Base-by-base conservation (phyloP, 2,113 vertebrate species). In the Sterrhoptilus dennistouni region DNA sequence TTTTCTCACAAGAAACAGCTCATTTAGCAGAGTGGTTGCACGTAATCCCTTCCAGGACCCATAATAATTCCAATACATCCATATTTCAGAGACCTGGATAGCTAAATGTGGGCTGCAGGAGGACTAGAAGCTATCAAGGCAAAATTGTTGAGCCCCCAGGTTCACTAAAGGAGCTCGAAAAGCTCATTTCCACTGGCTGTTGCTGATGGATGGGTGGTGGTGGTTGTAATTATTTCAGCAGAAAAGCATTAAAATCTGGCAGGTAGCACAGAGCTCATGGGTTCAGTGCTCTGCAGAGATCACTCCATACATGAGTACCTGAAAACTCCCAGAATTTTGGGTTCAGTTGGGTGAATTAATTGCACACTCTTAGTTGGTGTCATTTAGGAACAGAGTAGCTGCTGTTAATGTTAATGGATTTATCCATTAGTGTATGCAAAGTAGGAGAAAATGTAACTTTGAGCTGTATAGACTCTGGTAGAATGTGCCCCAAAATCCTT, bases 291-390 rank as follows among this genome's bases (percentile, higher is more conserved):
- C 33, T 12, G 18, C 45, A 49, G 63, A 27, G 36, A 27, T 44
- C 3, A 1, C 22, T 57, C 21, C 2, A 3, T 10, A 29, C 40
- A 42, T 0, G 2, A 29, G 2, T 35, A 9, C 47, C 25, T 3
- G 4, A 65, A 68, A 82, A 36, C 77, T 49, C 50, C 2, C 4
- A 31, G 38, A 44, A 60, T 8, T 47, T 27, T 8, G 28, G 60
- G 25, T 33, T 57, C 44, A 35, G 5, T 17, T 33, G 16, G 22
- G 44, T 33, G 35, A 52, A 57, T 78, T 42, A 27, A 35, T 42
- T 66, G 56, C 21, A 19, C 1, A 0, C 50, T 70, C 4, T 12
- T 49, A 14, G 38, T 25, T 33, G n/a, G 9, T 65, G 59, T 42
- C 13, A 3, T 20, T 66, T 66, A 63, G 42, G 47, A 80, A 19